Evolutionary conservation across 2,888 invertebrate genomes (phyloP), one percentile per base, ranked within the genome.

Genomic region (Calameuta filiformis): DNA sequence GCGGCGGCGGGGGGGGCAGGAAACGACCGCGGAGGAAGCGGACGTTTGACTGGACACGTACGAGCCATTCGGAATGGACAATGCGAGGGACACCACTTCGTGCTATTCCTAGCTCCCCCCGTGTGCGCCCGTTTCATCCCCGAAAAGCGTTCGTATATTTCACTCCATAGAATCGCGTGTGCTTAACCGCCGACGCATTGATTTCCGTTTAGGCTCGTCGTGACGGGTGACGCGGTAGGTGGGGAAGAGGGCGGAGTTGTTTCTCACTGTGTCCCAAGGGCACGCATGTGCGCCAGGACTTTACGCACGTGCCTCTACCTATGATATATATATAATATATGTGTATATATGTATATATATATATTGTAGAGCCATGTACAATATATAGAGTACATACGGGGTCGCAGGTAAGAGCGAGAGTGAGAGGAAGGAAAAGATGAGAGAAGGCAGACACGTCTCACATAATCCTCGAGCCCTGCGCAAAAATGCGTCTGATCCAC

Each of bases 151-250:
- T 56, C 56, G 56, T 35, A 35, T 71, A 69, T 68, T 68, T 15
- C 76, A 76, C 31, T 37, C 71, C 37, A 37, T 73, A 74, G 56
- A 74, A 74, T 75, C 74, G 74, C 37, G 69, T 34, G 68, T 34
- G 76, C 81, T 78, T 81, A 84, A 83, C 81, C 80, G 78, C 78
- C 75, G 69, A 73, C 75, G 79, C 80, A 82, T 81, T 80, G 79
- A 81, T 83, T 83, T 83, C 80, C 79, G 81, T 82, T 82, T 81
- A 81, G 69, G 71, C 1, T 6, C 23, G 75, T 73, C 40, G 68
- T 68, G 69, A 33, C 73, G 34, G 31, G 69, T 35, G 56, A 71
- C 35, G 40, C 33, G 77, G 40, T 69, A 78, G 73, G 71, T 73
- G 73, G 75, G 71, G n/a, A 15, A 34, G 76, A 69, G 78, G 74